phyloP scores from a whole-genome alignment of 2,113 vertebrate genomes.

The Boulengeromyrus knoepffleri region DNA sequence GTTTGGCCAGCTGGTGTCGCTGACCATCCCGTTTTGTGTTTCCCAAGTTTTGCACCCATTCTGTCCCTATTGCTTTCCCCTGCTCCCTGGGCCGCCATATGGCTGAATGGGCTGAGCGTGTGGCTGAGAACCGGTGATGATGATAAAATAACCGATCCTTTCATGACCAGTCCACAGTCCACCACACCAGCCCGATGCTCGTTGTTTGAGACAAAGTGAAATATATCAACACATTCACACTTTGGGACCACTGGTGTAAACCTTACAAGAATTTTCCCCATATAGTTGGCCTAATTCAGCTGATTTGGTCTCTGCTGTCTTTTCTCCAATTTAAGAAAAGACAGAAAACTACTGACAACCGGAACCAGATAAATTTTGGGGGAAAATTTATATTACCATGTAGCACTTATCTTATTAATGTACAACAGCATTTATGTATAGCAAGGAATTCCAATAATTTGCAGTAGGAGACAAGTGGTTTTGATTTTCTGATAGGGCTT shows the following conservation, averaged over 20 bases:
- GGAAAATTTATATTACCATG: neutral
- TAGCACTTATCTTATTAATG: neutral
- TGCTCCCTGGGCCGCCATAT: neutral
- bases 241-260: no score
- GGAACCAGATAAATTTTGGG: neutral
- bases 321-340: neutral
- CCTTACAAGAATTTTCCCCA: neutral
- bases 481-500: neutral
- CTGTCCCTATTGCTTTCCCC: neutral
- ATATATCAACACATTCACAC: no score
- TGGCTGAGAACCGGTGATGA: no score
- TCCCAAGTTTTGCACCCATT: neutral
- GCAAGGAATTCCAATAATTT: neutral
- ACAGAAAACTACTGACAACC: neutral
- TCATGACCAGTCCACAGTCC: no score
- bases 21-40: neutral
- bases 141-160: no score
- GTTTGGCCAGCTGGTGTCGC: neutral
- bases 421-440: neutral
- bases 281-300: neutral
- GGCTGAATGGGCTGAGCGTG: neutral
- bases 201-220: no score
- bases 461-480: neutral
- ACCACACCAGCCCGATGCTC: no score
- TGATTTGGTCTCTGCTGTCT: neutral